Conservation (phyloP, 2,888 invertebrate genomes). For the Leucophenga maculata region DNA sequence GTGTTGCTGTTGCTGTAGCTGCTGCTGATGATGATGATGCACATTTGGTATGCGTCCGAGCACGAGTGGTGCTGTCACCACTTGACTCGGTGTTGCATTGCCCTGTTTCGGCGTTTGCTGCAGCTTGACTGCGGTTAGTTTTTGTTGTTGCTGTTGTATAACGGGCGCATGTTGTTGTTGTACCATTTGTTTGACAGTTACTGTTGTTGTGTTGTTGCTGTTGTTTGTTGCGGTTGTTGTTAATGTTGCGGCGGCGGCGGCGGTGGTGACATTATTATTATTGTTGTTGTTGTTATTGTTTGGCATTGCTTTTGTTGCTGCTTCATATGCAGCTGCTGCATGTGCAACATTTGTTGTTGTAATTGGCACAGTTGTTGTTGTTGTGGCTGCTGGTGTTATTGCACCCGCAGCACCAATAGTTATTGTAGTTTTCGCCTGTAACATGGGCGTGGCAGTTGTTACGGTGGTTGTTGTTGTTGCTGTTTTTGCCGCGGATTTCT, state of each 20-base stretch:
- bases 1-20: slow-evolving; percentile 55
- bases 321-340: slow-evolving; percentile 59
- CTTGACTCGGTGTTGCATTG: slow-evolving; percentile 23
- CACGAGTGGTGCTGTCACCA: slow-evolving; percentile 55
- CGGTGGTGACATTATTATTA: slow-evolving; percentile 30
- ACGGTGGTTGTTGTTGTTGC: slow-evolving; percentile 42
- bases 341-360: slow-evolving; percentile 48
- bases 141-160: slow-evolving; percentile 69
- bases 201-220: slow-evolving; percentile 49
- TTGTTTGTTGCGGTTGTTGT: slow-evolving; percentile 42
- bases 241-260: slow-evolving; percentile 30
- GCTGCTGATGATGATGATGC: slow-evolving; percentile 49
- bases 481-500: slow-evolving; percentile 2
- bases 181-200: slow-evolving; percentile 67
- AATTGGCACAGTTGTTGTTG: slow-evolving; percentile 18
- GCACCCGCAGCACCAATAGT: slow-evolving; percentile 46
- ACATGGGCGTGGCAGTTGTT: slow-evolving; percentile 39
- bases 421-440: slow-evolving; percentile 55
- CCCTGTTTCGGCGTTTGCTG: slow-evolving; percentile 31
- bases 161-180: slow-evolving; percentile 67
- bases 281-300: slow-evolving; percentile 31
- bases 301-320: slow-evolving; percentile 40
- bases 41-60: slow-evolving; percentile 61
- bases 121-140: slow-evolving; percentile 51
- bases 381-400: slow-evolving; percentile 30